Evolutionary conservation across 2,797 vertebrate species (phyloP).

Genomic region (Enteromius thamalakanensis): DNA sequence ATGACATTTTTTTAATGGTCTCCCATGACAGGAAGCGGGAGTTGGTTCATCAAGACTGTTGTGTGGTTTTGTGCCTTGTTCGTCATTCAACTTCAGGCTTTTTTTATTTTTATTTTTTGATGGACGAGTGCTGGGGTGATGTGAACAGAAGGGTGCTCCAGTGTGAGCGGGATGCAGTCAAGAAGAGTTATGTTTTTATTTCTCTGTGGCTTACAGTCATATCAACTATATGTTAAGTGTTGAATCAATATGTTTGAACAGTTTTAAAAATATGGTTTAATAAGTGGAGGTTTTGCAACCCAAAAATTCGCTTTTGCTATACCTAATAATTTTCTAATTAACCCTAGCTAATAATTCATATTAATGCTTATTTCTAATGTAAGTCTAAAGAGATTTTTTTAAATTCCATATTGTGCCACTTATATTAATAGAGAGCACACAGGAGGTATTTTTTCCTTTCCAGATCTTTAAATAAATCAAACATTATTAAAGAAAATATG

Average conservation of each 20-base stretch:
- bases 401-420: neutral
- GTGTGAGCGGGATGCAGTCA: constrained; percentile 24
- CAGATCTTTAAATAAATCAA: neutral
- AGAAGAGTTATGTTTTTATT: constrained; percentile 21
- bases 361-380: neutral
- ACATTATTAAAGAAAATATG: neutral
- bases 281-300: neutral
- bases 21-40: constrained; percentile 64
- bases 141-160: constrained; percentile 26
- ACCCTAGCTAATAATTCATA: neutral
- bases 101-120: constrained; percentile 8
- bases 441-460: neutral
- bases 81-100: constrained; percentile 26
- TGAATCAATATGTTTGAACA: constrained; percentile 4
- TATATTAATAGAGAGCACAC: neutral
- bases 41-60: constrained; percentile 43
- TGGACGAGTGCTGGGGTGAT: constrained; percentile 4
- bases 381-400: neutral
- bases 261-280: neutral
- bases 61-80: constrained; percentile 44
- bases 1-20: constrained; percentile 74
- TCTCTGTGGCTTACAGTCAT: constrained; percentile 6
- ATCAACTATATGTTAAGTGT: neutral
- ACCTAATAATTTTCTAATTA: neutral
- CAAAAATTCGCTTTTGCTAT: neutral